Conservation (phyloP, 2,888 invertebrate species). For the Pristionchus mayeri region DNA sequence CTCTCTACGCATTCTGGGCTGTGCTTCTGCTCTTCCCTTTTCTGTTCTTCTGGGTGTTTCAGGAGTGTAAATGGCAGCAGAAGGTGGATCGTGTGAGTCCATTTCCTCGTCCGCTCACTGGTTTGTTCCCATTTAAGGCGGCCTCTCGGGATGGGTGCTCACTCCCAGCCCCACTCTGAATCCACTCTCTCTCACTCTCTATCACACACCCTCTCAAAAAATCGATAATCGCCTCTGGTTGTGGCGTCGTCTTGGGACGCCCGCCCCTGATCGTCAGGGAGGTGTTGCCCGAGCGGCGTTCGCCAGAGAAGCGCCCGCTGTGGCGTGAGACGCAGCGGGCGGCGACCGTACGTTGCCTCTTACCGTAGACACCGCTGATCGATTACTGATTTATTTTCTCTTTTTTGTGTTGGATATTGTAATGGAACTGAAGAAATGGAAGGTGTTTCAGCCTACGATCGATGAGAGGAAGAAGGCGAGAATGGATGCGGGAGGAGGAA, state of each 20-base stretch:
- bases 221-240: slow-evolving; percentile 39
- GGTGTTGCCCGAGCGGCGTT: background rate
- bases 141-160: background rate
- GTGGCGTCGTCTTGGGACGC: slow-evolving; percentile 4
- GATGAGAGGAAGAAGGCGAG: slow-evolving; percentile 66
- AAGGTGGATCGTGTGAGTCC: background rate
- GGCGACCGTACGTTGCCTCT: slow-evolving; percentile 35
- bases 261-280: background rate
- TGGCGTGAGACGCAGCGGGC: slow-evolving; percentile 45
- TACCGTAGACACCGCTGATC: slow-evolving; percentile 25
- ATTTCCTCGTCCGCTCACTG: background rate
- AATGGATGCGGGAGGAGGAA: slow-evolving; percentile 53
- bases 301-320: slow-evolving; percentile 25
- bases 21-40: background rate
- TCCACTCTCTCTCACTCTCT: background rate
- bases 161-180: background rate
- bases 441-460: slow-evolving; percentile 63
- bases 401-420: background rate
- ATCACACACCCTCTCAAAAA: background rate
- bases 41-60: background rate
- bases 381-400: slow-evolving; percentile 35
- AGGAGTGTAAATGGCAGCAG: background rate
- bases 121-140: slow-evolving; percentile 37
- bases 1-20: background rate
- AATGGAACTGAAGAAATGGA: background rate